Evolutionary conservation across 2,797 vertebrate species (phyloP), one percentile per base, ranked within the genome.

Genomic region (Cyclura pinguis): DNA sequence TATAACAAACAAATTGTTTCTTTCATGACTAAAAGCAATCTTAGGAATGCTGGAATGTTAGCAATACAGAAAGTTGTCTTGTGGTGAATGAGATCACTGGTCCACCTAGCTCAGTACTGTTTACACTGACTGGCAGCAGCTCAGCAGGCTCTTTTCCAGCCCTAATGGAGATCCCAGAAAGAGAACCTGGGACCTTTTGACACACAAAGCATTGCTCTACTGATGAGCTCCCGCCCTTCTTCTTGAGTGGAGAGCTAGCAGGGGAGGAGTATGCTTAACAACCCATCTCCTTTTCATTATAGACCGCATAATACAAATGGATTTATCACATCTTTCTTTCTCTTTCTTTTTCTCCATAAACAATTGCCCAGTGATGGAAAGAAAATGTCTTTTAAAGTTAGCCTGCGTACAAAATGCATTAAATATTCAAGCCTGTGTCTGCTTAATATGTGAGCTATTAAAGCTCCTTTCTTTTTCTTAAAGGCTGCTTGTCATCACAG

Each of bases 391-490:
- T 92, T 80, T 74, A 83, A 35, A 82, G 78, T 55, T 88, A 24
- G 42, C 92, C 88, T 90, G 29, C 52, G 32, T 85, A 88, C 85
- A 73, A 27, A 84, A 18, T 42, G 4, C 85, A 7, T 18, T 85
- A 20, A 27, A 83, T 77, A 67, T 81, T 91, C 59, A 22, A 16
- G 3, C 24, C 59, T 38, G 57, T 76, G 55, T 14, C 83, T 85
- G 62, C 50, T 76, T 92, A 92, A 64, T 22, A 50, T 55, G 82
- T 69, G 1, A 93, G 92, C 81, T 72, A 85, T 73, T 85, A 12
- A 88, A 24, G 8, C 47, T 42, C 35, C 18, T 73, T 89, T 84
- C 18, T 84, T 82, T 85, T 89, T 64, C 85, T 72, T 87, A 18
- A 90, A 84, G 10, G 87, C 91, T 1, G 0, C 35, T 84, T 89